Percentiles rank a stretch among this genome's conserved stretches.
These are phyloP conservation scores for Endomychus coccineus DNA, from an alignment of 2,888 invertebrate genomes.

Conservation along the genomic window DNA sequence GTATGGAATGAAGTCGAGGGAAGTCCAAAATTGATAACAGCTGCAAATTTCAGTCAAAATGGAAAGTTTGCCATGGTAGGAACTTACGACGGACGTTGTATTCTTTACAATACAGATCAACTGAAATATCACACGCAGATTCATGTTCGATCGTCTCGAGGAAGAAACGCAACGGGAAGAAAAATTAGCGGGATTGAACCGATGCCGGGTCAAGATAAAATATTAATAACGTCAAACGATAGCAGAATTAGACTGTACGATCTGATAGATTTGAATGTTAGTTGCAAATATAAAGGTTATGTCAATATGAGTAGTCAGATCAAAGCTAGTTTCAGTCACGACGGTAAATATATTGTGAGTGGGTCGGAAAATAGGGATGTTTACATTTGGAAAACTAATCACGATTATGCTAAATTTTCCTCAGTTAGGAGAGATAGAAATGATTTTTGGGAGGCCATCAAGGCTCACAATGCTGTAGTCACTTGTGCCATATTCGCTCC, in stretches of 20 bases:
- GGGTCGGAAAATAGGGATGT: slow-evolving; percentile 97
- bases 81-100: slow-evolving; percentile 96
- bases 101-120: slow-evolving; percentile 97
- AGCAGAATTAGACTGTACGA: slow-evolving; percentile 95
- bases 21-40: slow-evolving; percentile 90
- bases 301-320: slow-evolving; percentile 95
- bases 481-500: slow-evolving; percentile 98
- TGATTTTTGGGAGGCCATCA: slow-evolving; percentile 95
- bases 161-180: slow-evolving; percentile 87
- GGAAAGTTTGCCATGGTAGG: slow-evolving; percentile 98
- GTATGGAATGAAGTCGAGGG: slow-evolving; percentile 97
- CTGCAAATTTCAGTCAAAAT: slow-evolving; percentile 95
- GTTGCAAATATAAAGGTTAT: slow-evolving; percentile 63
- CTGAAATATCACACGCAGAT: slow-evolving; percentile 97
- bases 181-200: slow-evolving; percentile 98
- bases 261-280: slow-evolving; percentile 84
- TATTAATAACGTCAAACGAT: slow-evolving; percentile 95
- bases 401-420: slow-evolving; percentile 91
- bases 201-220: slow-evolving; percentile 92
- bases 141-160: slow-evolving; percentile 90
- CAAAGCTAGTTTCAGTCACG: slow-evolving; percentile 94
- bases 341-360: slow-evolving; percentile 94
- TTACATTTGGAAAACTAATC: slow-evolving; percentile 96
- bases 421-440: slow-evolving; percentile 89
- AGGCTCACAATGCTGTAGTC: slow-evolving; percentile 92